Evolutionary conservation across 2,888 invertebrate species (phyloP), one percentile per base, ranked within the genome.

Genomic region (Apocheima hispidaria): DNA sequence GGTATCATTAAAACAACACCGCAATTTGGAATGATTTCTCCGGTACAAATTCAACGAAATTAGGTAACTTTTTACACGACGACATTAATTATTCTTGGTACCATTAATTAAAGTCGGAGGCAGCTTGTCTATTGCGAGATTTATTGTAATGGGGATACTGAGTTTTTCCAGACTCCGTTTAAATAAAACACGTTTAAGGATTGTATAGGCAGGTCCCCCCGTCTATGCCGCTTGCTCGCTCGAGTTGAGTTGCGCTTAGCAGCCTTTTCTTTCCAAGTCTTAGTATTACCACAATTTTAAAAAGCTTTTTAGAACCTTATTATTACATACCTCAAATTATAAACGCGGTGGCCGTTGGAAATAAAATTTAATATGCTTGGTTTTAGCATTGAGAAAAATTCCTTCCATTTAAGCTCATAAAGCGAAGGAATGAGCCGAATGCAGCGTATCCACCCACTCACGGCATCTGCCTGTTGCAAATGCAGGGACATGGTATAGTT

Each of bases 371-470:
- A 51, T 21, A 26, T 28, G 21, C 23, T 48, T 16, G 44, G 33
- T 56, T n/a, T n/a, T 56, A 52, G 51, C 33, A 14, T 36, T 53
- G 28, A 28, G 51, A 60, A 61, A 72, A 68, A 77, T 77, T 71
- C 66, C 70, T 63, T 71, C 67, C 63, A 67, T 72, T 72, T 70
- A 57, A 70, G 63, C 66, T 66, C 65, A 81, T 84, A 83, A 84
- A 86, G 82, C 82, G 81, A 74, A 74, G 77, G 77, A 84, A 82
- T 84, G 78, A 77, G 81, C 74, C 83, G 30, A 84, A 86, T 82
- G 77, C 82, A 77, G 69, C 68, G 67, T 74, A 76, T 80, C 83
- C 84, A 75, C 85, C 86, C 82, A 86, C 85, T 59, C 57, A 65
- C 68, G 68, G 65, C 72, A 75, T 73, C 64, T 72, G 75, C 70